Percentiles rank a stretch among this genome's conserved stretches.
Conservation (phyloP, 1,140 invertebrate species). For the Caenorhabditis briggsae region DNA sequence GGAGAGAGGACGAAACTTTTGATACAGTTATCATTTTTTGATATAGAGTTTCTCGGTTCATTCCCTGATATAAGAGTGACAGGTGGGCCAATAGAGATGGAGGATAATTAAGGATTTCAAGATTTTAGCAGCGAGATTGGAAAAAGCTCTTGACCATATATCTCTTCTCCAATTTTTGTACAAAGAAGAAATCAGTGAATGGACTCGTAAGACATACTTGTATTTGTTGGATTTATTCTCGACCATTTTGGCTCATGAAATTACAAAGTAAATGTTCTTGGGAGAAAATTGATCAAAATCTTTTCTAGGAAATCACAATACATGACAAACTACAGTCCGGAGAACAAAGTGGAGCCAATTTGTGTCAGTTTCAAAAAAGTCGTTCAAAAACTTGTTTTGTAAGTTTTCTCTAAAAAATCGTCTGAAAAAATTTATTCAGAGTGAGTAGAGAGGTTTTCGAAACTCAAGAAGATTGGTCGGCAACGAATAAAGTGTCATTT, state of each 20-base stretch:
- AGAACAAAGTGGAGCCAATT: conserved; percentile 31
- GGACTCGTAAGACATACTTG: conserved; percentile 5
- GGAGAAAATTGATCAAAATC: not conserved
- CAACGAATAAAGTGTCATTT: conserved; percentile 33
- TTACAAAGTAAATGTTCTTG: not conserved
- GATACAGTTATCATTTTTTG: conserved; percentile 45
- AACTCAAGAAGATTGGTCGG: conserved; percentile 27
- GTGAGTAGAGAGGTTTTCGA: conserved; percentile 33
- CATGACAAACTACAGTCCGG: conserved; percentile 36
- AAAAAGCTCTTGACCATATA: conserved; percentile 10
- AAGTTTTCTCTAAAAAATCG: not conserved
- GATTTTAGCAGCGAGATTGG: conserved; percentile 9
- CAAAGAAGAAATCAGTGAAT: conserved; percentile 30
- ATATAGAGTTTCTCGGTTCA: conserved; percentile 33
- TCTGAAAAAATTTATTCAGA: not conserved
- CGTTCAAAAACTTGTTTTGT: not conserved
- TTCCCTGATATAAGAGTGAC: conserved; percentile 37
- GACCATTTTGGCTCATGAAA: conserved; percentile 25
- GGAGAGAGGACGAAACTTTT: conserved; percentile 19
- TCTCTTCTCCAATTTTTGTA: conserved; percentile 6
- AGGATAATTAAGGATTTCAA: no score
- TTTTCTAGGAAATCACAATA: conserved; percentile 22
- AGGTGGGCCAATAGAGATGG: not conserved
- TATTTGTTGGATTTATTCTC: conserved; percentile 36
- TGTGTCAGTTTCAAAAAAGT: conserved; percentile 21